Evolutionary conservation across 2,888 invertebrate species (phyloP), one percentile per base, ranked within the genome.

Genomic region (Nebria salina): DNA sequence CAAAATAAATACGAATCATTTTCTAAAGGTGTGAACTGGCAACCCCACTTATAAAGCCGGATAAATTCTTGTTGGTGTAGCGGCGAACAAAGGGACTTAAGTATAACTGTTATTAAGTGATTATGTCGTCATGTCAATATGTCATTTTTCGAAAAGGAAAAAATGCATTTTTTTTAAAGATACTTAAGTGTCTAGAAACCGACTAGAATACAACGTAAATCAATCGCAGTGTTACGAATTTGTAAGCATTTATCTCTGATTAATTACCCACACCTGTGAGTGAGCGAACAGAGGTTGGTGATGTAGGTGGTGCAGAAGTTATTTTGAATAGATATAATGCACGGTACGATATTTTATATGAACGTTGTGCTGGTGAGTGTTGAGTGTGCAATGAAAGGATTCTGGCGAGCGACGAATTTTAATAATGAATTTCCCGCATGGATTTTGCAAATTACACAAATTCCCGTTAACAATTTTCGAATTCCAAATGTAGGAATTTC

Each of bases 401-500:
- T 80, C 54, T 54, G 74, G 66, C 73, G 73, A 79, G 65, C 78
- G 80, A 75, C 80, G 72, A 68, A 80, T 80, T 80, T 80, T 80
- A 80, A 80, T 80, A 75, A 75, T 75, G 72, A 80, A 80, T 80
- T 80, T 80, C 72, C 70, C 64, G 80, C 54, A 80, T 75, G 75
- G 80, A 80, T 80, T 68, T 79, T 43, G 54, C 75, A 43, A 79
- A 79, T 79, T 75, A 75, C 68, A 25, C 75, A 72, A 75, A 80
- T 80, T 80, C 72, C 75, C 80, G 80, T 80, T 80, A 75, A 80
- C 80, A 80, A 80, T 80, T 80, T 80, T 75, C 64, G 75, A 80
- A 80, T 80, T 80, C 80, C 80, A 72, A 26, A 15, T 72, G 75
- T 54, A 75, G 80, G 80, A 80, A 80, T 80, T 80, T 80, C 64